Conservation (phyloP, 2,888 invertebrate species). For the Leptopilina syphax region DNA sequence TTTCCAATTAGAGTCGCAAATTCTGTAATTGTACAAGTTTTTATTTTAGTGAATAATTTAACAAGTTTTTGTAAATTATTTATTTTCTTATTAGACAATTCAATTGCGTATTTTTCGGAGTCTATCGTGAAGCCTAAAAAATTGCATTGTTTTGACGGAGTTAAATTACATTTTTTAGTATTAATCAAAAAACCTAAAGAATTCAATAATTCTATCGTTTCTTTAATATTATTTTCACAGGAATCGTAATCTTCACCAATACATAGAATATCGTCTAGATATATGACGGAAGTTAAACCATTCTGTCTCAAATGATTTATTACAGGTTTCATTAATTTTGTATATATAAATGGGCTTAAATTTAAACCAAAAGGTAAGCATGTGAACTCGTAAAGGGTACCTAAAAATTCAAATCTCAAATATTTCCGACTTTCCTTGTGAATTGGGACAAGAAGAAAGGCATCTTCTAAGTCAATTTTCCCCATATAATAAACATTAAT, state of each 20-base stretch:
- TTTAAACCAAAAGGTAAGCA: slow-evolving; percentile 37
- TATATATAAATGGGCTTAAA: slow-evolving; percentile 39
- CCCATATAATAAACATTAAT: slow-evolving; percentile 42
- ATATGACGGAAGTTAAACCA: slow-evolving; percentile 34
- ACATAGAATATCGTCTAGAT: too few species aligned
- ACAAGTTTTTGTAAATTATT: slow-evolving; percentile 4
- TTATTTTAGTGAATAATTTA: not conserved
- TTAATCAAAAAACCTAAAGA: slow-evolving; percentile 42
- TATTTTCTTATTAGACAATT: slow-evolving; percentile 32
- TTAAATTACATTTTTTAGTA: slow-evolving; percentile 34
- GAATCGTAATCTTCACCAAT: not conserved
- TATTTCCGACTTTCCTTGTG: slow-evolving; percentile 36
- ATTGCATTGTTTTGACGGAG: slow-evolving; percentile 1
- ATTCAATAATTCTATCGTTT: not conserved
- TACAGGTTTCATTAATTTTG: slow-evolving; percentile 41
- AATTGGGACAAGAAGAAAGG: too few species aligned
- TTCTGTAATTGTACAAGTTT: slow-evolving; percentile 42
- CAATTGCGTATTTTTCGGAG: slow-evolving; percentile 22
- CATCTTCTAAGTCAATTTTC: not conserved
- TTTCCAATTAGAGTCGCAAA: slow-evolving; percentile 40
- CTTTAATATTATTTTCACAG: not conserved
- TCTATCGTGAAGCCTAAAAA: slow-evolving; percentile 40
- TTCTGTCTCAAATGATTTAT: slow-evolving; percentile 23
- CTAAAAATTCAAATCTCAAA: slow-evolving; percentile 38
- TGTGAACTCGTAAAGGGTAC: slow-evolving; percentile 34